Conservation (phyloP, 2,113 vertebrate genomes). For the Morone chrysops region DNA sequence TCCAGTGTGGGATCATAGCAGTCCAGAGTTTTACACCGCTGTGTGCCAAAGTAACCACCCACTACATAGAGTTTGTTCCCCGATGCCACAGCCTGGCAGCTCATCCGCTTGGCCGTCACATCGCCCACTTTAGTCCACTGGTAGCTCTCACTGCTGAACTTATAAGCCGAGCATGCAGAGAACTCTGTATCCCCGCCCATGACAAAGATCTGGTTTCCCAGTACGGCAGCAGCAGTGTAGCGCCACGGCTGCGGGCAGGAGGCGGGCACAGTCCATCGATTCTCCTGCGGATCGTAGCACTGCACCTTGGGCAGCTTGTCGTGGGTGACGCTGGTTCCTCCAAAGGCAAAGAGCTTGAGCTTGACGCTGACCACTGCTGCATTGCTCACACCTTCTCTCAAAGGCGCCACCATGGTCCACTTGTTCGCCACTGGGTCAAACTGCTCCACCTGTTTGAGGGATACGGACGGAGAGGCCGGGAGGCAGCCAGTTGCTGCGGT, state of each 20-base stretch:
- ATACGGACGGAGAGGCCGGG: constrained; percentile 88
- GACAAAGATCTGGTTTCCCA: constrained; percentile 89
- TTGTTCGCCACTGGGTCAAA: constrained; percentile 88
- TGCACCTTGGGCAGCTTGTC: constrained; percentile 89
- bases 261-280: constrained; percentile 87
- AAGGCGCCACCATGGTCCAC: constrained; percentile 89
- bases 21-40: constrained; percentile 89
- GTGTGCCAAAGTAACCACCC: constrained; percentile 89
- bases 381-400: constrained; percentile 89
- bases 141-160: constrained; percentile 88
- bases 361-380: constrained; percentile 89
- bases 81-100: constrained; percentile 89
- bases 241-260: constrained; percentile 90
- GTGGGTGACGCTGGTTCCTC: constrained; percentile 88
- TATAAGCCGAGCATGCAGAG: constrained; percentile 89
- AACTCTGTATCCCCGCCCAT: constrained; percentile 89
- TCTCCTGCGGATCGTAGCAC: constrained; percentile 88
- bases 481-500: constrained; percentile 87
- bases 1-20: constrained; percentile 89
- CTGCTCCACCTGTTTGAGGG: constrained; percentile 90
- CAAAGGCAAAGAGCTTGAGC: constrained; percentile 89
- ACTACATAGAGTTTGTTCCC: constrained; percentile 90
- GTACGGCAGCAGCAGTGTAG: constrained; percentile 87
- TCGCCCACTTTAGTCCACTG: constrained; percentile 91
- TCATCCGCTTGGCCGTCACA: constrained; percentile 88